phyloP scores from a whole-genome alignment of 2,888 invertebrate genomes.

The Ypsolopha sequella region DNA sequence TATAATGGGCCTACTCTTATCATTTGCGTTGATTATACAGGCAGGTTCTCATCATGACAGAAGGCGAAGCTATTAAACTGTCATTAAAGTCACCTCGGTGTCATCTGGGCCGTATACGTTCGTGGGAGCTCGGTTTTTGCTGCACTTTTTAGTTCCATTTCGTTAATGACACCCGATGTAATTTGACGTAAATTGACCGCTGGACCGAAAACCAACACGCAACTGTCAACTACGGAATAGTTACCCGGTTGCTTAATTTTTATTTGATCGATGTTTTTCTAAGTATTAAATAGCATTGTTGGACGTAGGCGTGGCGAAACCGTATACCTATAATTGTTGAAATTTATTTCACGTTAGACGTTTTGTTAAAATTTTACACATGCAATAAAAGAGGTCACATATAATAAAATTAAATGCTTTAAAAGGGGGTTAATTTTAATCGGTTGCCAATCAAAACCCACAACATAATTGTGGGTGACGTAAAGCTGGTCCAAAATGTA shows the following conservation, averaged over 20 bases:
- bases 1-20: constrained; percentile 43
- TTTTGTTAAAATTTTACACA: no score
- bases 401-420: no score
- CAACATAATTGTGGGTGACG: no score
- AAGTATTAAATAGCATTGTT: no score
- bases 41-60: constrained; percentile 44
- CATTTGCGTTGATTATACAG: constrained; percentile 56
- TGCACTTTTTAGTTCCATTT: constrained; percentile 55
- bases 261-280: constrained; percentile 44
- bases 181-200: constrained; percentile 64
- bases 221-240: constrained; percentile 66
- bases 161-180: constrained; percentile 61
- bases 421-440: no score
- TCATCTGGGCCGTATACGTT: constrained; percentile 55
- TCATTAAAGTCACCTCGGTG: constrained; percentile 65
- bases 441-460: no score
- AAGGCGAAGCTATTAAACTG: constrained; percentile 66
- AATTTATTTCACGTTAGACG: no score
- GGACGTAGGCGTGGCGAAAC: no score
- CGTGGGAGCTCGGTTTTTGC: constrained; percentile 57
- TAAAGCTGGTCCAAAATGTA: constrained; percentile 6
- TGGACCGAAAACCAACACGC: constrained; percentile 47
- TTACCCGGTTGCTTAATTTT: constrained; percentile 48
- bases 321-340: no score
- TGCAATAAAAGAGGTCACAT: no score